A percentile compares a stretch with the other conserved stretches of the same genome.
phyloP scores from a whole-genome alignment of 2,888 invertebrate species.

The Dasypolia templi region DNA sequence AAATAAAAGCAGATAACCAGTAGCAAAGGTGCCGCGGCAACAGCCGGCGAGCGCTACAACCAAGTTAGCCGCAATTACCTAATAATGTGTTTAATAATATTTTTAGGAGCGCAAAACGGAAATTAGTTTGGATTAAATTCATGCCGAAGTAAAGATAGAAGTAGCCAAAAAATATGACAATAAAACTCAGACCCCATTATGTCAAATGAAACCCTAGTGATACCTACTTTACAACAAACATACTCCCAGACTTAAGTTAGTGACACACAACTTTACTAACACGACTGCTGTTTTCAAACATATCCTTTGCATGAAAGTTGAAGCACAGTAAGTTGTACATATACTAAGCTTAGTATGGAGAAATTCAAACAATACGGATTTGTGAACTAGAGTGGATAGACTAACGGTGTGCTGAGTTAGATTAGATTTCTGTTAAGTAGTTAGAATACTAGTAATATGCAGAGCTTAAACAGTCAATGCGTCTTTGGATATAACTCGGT shows the following conservation, averaged over 20 bases:
- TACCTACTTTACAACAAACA: background rate
- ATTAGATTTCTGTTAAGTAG: slow-evolving; percentile 11
- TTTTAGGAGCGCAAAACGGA: no score
- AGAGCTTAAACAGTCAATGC: background rate
- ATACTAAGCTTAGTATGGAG: slow-evolving; percentile 27
- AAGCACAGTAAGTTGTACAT: background rate
- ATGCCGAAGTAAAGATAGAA: no score
- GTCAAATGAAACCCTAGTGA: background rate
- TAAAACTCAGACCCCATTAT: background rate
- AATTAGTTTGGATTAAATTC: no score
- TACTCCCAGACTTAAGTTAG: background rate
- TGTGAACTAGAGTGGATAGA: slow-evolving; percentile 6
- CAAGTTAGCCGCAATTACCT: no score
- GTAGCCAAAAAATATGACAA: background rate
- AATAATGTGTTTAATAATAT: no score
- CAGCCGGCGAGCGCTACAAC: no score
- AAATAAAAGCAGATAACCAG: no score
- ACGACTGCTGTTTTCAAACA: background rate
- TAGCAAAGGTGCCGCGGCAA: no score
- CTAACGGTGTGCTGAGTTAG: slow-evolving; percentile 17
- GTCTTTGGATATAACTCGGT: background rate
- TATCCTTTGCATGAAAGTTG: background rate
- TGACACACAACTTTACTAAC: background rate
- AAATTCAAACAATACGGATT: slow-evolving; percentile 31
- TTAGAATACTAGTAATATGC: background rate